A percentile compares a stretch with the other conserved stretches of the same genome.
phyloP scores from a whole-genome alignment of 1,140 invertebrate genomes.

The Sminthurinus signatus region DNA sequence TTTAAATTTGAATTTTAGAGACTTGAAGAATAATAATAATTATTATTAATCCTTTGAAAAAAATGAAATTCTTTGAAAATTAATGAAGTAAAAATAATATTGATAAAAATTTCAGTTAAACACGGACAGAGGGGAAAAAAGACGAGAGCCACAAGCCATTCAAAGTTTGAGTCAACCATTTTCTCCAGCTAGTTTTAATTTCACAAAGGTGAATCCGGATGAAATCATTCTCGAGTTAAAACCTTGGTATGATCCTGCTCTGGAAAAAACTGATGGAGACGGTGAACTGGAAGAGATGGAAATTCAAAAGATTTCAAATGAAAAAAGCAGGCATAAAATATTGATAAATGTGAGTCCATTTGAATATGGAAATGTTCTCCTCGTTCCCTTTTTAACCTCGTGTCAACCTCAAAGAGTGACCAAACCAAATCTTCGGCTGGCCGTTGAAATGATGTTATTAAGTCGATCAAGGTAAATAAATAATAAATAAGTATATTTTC shows the following conservation, averaged over 20 bases:
- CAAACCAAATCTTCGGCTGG: constrained; percentile 48
- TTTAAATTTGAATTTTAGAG: too few relatives aligned
- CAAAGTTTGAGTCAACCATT: constrained; percentile 55
- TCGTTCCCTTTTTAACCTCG: constrained; percentile 54
- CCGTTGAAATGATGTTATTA: constrained; percentile 50
- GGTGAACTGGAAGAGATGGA: not conserved
- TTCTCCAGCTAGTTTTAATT: constrained; percentile 58
- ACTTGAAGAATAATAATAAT: not conserved
- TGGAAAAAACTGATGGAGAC: not conserved
- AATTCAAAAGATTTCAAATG: too few relatives aligned
- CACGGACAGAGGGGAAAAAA: constrained; percentile 52
- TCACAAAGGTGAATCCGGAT: constrained; percentile 54
- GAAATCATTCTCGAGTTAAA: constrained; percentile 54
- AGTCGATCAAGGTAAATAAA: constrained; percentile 50
- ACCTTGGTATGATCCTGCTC: constrained; percentile 30
- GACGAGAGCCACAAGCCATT: constrained; percentile 57
- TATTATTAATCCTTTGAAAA: not conserved
- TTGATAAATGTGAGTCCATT: constrained; percentile 66
- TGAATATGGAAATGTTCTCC: constrained; percentile 57
- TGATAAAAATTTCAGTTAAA: constrained; percentile 55
- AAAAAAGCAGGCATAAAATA: constrained; percentile 22
- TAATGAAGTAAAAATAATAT: not conserved
- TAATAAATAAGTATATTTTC: not conserved
- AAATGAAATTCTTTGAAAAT: not conserved
- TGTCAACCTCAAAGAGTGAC: constrained; percentile 56